Conservation (phyloP, 2,888 invertebrate species). For the Stenoptilia bipunctidactyla region DNA sequence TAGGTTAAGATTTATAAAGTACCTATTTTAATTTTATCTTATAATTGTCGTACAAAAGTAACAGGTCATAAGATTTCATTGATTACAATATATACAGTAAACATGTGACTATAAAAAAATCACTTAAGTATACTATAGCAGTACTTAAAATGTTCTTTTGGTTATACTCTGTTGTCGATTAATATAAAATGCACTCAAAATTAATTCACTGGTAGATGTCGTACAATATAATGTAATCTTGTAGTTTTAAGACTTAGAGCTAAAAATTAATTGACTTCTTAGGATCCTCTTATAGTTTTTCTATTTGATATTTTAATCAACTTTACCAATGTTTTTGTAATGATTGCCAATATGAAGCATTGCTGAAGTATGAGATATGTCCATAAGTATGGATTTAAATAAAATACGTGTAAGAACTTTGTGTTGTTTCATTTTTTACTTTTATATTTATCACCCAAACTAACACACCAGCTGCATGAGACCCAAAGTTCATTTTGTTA, state of each 20-base stretch:
- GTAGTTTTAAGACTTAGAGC: conserved; percentile 43
- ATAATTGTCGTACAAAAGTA: no score
- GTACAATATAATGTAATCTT: conserved; percentile 45
- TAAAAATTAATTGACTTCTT: conserved; percentile 43
- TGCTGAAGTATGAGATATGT: conserved; percentile 50
- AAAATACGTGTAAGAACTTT: conserved; percentile 47
- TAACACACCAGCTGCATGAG: no score
- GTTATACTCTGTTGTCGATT: no score
- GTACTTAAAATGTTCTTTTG: no score
- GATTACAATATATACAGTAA: no score
- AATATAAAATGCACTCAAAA: conserved; percentile 22
- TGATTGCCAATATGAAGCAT: conserved; percentile 36
- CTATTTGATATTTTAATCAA: conserved; percentile 46
- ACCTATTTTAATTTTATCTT: no score
- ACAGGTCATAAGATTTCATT: no score
- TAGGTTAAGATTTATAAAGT: no score
- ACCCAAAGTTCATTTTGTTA: no score
- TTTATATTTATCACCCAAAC: not conserved
- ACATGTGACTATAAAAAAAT: no score
- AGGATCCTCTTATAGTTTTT: conserved; percentile 53
- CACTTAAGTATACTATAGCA: no score
- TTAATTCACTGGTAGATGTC: conserved; percentile 10
- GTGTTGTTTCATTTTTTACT: conserved; percentile 19
- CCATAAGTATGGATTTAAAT: conserved; percentile 55
- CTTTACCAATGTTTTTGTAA: conserved; percentile 55